Evolutionary conservation across 2,797 vertebrate species (phyloP), one percentile per base, ranked within the genome.

Genomic region (Phrynocephalus guinanensis): DNA sequence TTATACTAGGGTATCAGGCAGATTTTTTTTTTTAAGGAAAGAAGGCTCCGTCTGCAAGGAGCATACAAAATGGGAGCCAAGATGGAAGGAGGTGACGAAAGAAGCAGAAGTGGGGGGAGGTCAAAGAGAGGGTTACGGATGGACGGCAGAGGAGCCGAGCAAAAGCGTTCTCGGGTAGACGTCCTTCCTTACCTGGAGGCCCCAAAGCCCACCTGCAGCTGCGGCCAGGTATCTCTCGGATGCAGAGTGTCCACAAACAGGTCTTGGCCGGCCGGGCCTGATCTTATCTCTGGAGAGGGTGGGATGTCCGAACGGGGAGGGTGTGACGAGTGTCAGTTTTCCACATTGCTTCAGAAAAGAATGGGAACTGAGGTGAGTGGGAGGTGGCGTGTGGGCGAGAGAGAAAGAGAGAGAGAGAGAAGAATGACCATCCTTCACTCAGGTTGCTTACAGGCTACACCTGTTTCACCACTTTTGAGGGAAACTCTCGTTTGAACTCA

Each of bases 231-330:
- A 7, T 80, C 83, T 4, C 18, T 0, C 83, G 60, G 90, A 70
- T 66, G 89, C 78, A 90, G 82, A 90, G 87, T 0, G 0, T 50
- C 0, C 5, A 81, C 22, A 82, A 88, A 85, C 22, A 1, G 44
- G 90, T 90, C 72, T 44, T 26, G 16, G 71, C 48, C 48, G 11
- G 44, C 33, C 82, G 0, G 90, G 82, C 86, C 79, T 7, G 85
- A 91, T 94, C 92, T 93, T 93, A 75, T 86, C 87, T 48, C 88
- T 38, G 81, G 0, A 71, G 94, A 92, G 94, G 91, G 92, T 75
- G 94, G 93, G 90, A 92, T 80, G 91, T 20, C 5, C 60, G 6
- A 18, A 28, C 0, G 63, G 68, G 18, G 1, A 63, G 92, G 95
- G 92, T 90, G 93, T 90, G 94, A 85, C 93, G 0, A 63, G 80